A percentile compares a stretch with the other conserved stretches of the same genome.
These are phyloP conservation scores for Eonycteris spelaea DNA, from an alignment of 2,113 vertebrate genomes.

Conservation along the genomic window DNA sequence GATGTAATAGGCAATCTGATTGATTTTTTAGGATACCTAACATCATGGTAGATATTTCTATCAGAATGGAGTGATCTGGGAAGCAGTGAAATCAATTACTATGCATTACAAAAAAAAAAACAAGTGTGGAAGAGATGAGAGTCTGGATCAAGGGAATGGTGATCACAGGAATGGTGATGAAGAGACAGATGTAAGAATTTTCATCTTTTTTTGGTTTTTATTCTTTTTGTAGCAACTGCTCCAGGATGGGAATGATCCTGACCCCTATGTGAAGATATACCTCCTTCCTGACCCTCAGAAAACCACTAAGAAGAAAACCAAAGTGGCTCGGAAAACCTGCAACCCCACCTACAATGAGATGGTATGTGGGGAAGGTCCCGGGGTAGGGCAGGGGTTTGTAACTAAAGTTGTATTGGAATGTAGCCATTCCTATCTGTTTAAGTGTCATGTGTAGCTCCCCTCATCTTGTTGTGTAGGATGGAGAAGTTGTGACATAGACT, in stretches of 20 bases:
- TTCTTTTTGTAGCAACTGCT: conserved; percentile 84
- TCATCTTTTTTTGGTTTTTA: neutral
- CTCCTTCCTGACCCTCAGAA: conserved; percentile 97
- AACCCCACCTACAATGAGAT: conserved; percentile 99
- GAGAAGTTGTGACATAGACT: neutral
- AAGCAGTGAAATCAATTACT: neutral
- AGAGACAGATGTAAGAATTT: neutral
- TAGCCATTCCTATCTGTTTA: neutral
- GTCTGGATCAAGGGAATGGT: neutral
- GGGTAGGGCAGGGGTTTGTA: neutral
- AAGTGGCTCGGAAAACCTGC: conserved; percentile 95
- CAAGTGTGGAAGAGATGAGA: neutral
- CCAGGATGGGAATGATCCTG: conserved; percentile 95
- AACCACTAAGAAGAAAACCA: conserved; percentile 98
- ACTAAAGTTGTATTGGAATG: neutral
- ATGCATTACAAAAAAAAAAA: neutral
- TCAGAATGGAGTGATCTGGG: neutral
- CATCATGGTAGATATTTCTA: neutral
- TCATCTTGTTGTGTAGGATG: neutral
- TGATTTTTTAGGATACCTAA: neutral
- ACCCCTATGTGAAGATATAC: conserved; percentile 98
- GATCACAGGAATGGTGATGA: neutral
- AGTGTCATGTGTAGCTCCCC: neutral
- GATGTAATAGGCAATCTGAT: neutral
- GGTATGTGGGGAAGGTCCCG: conserved; percentile 79